Evolutionary conservation across 2,888 invertebrate genomes (phyloP).

Genomic region (Pristionchus mayeri): DNA sequence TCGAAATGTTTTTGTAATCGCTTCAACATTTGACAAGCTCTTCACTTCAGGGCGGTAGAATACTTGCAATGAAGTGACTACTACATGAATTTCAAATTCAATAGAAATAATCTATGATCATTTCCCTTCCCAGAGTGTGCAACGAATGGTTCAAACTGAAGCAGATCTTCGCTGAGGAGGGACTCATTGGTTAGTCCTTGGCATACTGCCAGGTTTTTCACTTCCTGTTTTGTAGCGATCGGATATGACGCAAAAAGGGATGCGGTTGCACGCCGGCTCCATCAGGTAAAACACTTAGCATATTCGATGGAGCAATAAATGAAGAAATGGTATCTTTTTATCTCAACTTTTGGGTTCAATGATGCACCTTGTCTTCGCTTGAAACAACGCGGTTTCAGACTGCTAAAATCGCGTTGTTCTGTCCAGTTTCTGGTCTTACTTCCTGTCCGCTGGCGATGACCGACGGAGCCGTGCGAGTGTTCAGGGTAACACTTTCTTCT

Average conservation of each 20-base stretch:
- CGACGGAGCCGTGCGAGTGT: slow-evolving; percentile 80
- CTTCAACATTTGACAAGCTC: too few relatives aligned
- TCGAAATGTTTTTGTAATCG: too few relatives aligned
- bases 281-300: slow-evolving; percentile 54
- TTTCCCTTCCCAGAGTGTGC: slow-evolving; percentile 76
- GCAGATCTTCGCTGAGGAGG: slow-evolving; percentile 80
- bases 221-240: slow-evolving; percentile 52
- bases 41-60: too few relatives aligned
- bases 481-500: slow-evolving; percentile 62
- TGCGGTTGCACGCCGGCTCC: slow-evolving; percentile 60
- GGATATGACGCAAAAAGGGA: slow-evolving; percentile 64
- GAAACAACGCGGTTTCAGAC: slow-evolving; percentile 64
- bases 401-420: slow-evolving; percentile 79
- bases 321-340: too few relatives aligned
- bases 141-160: slow-evolving; percentile 80
- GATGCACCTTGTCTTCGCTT: too few relatives aligned
- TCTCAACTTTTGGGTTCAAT: too few relatives aligned
- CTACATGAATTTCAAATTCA: neutral
- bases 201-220: too few relatives aligned
- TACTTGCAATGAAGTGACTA: neutral
- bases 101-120: neutral
- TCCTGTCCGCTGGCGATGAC: slow-evolving; percentile 82
- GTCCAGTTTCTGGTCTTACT: slow-evolving; percentile 80
- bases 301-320: too few relatives aligned
- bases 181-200: slow-evolving; percentile 78